phyloP scores from a whole-genome alignment of 2,888 invertebrate genomes.

The Himalopsyche kuldschensis region DNA sequence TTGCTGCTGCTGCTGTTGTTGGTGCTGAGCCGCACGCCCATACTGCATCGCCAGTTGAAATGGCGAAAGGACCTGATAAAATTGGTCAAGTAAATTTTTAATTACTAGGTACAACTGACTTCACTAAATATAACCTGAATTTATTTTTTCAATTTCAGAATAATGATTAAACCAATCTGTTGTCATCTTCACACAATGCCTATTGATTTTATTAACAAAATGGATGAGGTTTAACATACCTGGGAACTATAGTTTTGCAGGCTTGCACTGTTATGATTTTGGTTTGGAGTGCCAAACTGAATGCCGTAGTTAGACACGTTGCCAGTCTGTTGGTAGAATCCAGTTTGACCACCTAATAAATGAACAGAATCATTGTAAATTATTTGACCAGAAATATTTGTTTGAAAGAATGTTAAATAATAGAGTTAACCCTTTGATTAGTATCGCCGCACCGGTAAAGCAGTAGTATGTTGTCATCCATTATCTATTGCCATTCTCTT shows the following conservation, averaged over 20 bases:
- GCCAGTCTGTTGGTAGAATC: constrained; percentile 56
- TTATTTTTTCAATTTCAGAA: no score
- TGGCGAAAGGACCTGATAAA: constrained; percentile 62
- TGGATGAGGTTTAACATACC: neutral
- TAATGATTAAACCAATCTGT: no score
- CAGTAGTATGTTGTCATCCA: no score
- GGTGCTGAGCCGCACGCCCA: constrained; percentile 55
- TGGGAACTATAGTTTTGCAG: constrained; percentile 52
- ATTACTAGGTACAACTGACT: no score
- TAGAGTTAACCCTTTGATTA: no score
- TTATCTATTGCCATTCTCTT: no score
- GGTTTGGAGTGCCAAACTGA: constrained; percentile 52
- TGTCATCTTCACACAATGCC: no score
- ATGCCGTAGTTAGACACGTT: constrained; percentile 51
- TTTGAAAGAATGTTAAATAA: neutral
- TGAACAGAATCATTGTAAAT: neutral
- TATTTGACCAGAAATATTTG: neutral
- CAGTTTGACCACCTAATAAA: constrained; percentile 51
- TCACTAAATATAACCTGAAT: no score
- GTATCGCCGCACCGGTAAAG: no score
- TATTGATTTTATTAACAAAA: neutral
- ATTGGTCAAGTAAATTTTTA: constrained; percentile 30
- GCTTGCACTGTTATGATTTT: constrained; percentile 53
- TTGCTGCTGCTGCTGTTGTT: constrained; percentile 41
- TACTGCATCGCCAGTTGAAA: constrained; percentile 61